Evolutionary conservation across 2,113 vertebrate genomes (phyloP), one percentile per base, ranked within the genome.

Genomic region (Corynorhinus townsendii): DNA sequence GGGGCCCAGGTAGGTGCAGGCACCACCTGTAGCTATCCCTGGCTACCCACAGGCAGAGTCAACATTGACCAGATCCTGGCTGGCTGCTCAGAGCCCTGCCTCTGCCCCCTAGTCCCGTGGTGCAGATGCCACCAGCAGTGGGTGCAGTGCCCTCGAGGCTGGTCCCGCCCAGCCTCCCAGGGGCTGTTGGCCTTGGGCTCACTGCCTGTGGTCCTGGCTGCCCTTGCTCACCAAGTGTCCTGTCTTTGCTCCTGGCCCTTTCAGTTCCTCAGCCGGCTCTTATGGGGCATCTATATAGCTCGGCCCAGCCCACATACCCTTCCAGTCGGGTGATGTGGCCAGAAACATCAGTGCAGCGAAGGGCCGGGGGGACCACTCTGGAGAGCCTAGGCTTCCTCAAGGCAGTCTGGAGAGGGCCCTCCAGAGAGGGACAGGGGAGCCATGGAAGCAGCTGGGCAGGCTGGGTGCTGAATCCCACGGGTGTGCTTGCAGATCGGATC

Each of bases 401-500:
- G 35, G 54, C 5, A 22, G 49, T 35, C 47, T 24, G 33, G 52
- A 22, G 68, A 9, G 19, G 24, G 83, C 22, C 45, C 19, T 56
- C 15, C 3, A 0, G 33, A 62, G 86, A 11, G 22, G 83, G 47
- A 24, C 45, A 1, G 12, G 14, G 43, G 14, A 2, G 22, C 19
- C 4, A 8, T 3, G 20, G 72, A 33, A 5, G 17, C 24, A 11
- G 47, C 47, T 1, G 72, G 19, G 7, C 8, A 0, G 35, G 64
- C 45, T 0, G 3, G 11, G 30, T 0, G 40, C 77, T 24, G 20
- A 62, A 15, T 24, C 0, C 14, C 17, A 1, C 4, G n/a, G 6
- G 30, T 26, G 26, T 62, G 54, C 52, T 28, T 47, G 26, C 97
- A 99, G 99, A 99, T 97, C 98, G 99, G 17, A 99, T 99, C 97